Evolutionary conservation across 2,888 invertebrate species (phyloP), one percentile per base, ranked within the genome.

Genomic region (Macrophya annulata): DNA sequence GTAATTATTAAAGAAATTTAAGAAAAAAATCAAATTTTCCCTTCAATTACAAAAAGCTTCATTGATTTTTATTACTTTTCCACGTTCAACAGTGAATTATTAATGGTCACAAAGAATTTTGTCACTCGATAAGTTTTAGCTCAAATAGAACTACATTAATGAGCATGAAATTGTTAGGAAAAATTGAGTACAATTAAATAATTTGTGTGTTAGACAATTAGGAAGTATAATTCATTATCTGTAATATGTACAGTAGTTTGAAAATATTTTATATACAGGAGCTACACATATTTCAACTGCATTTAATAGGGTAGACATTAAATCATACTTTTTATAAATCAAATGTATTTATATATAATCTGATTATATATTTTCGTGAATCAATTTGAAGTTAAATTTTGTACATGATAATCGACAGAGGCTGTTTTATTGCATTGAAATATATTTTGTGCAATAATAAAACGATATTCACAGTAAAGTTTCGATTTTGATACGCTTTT

Each of bases 1-100:
- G 87, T 98, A 95, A 95, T 86, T 45, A 74, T 51, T 83, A 62
- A 48, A 86, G 15, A 79, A 85, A 48, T 55, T 51, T 15, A 21
- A 79, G 31, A 48, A 74, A 85, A 37, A 62, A 74, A 83, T 74
- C 40, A 81, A 17, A 85, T 83, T 85, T 71, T 74, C 77, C 10
- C 17, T 40, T 62, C 45, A 72, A 74, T 77, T 83, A 76, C 37
- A 25, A 8, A 43, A 65, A 68, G 15, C 15, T 45, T 15, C n/a
- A 37, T 40, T 43, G 12, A 48, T 62, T 55, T 17, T n/a, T 6
- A 51, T 55, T 15, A 21, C 12, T 74, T 74, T 74, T 74, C 37
- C 68, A 68, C 68, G 37, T 37, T 31, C 12, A 12, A 12, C 8
- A 4, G 3, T 9, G 12, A 25, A 25, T 25, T 1, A 25, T 12